Base-by-base conservation (phyloP, 2,797 vertebrate genomes). In the Anomalospiza imberbis region DNA sequence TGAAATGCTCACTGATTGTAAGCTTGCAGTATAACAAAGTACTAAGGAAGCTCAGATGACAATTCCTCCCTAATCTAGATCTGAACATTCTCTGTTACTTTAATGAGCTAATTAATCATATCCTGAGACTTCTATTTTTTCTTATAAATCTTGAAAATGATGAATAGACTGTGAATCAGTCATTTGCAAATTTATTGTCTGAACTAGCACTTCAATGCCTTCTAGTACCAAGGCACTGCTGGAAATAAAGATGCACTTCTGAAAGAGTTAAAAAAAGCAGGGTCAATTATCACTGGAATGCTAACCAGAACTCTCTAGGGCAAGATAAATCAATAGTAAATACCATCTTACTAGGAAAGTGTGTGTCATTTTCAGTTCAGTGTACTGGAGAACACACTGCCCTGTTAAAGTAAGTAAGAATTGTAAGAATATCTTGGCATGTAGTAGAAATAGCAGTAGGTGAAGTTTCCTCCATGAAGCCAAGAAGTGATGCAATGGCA, bases 401-500 rank as follows among this genome's bases (percentile, higher is more conserved):
- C 94, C 94, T 95, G 87, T 94, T 97, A 96, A 96, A 96, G 96
- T 96, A 97, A 97, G 93, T 91, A 96, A 95, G 91, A 97, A 95
- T 57, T 95, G 95, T 91, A 91, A 88, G 96, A 98, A 96, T 95
- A 95, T 53, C 61, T 62, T 72, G 66, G 40, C 48, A 57, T 47
- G 63, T 16, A 88, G 84, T 77, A 94, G 96, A 97, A 92, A 88
- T 94, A 96, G 95, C 71, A 96, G 93, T 95, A 96, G 92, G 94
- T 92, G 84, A 95, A 89, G 85, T 96, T 93, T 97, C 91, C 77
- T 95, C 83, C 84, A 4, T 54, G 77, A 97, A 95, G 87, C 84
- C 78, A 87, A 96, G 83, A 76, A 82, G 75, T 97, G 96, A 97
- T 72, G 96, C 67, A 97, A 98, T 96, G 98, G 97, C 98, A 97